Conservation (phyloP, 2,797 vertebrate species). For the Gadopsis bispinosus region DNA sequence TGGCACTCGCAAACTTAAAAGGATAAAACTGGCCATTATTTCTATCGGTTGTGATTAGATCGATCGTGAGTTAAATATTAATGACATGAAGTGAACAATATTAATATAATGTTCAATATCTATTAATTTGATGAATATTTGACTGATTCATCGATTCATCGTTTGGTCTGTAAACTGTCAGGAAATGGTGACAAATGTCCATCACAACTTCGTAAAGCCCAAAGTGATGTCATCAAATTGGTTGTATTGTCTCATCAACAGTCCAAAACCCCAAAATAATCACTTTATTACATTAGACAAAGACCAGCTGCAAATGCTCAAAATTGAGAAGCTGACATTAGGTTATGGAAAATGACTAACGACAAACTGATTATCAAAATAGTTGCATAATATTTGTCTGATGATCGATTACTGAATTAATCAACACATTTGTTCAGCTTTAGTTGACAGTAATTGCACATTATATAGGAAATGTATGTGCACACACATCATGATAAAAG, state of each 20-base stretch:
- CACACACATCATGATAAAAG: neutral
- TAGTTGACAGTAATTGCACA: neutral
- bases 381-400: neutral
- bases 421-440: neutral
- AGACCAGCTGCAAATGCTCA: neutral
- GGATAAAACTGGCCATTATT: conserved; percentile 24
- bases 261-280: conserved; percentile 5
- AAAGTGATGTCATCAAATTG: neutral
- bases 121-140: neutral
- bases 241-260: neutral
- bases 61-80: neutral
- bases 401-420: neutral
- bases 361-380: neutral
- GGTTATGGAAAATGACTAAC: neutral
- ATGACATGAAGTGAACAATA: neutral
- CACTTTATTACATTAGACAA: neutral
- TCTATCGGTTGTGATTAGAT: conserved; percentile 1
- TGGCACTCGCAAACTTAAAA: conserved; percentile 29
- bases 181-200: neutral
- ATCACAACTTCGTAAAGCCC: neutral
- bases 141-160: neutral
- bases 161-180: neutral
- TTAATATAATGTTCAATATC: neutral
- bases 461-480: neutral
- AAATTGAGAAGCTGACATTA: neutral